Percentiles rank a stretch among this genome's conserved stretches.
Conservation (phyloP, 1,140 invertebrate species). For the Amphibalanus amphitrite region DNA sequence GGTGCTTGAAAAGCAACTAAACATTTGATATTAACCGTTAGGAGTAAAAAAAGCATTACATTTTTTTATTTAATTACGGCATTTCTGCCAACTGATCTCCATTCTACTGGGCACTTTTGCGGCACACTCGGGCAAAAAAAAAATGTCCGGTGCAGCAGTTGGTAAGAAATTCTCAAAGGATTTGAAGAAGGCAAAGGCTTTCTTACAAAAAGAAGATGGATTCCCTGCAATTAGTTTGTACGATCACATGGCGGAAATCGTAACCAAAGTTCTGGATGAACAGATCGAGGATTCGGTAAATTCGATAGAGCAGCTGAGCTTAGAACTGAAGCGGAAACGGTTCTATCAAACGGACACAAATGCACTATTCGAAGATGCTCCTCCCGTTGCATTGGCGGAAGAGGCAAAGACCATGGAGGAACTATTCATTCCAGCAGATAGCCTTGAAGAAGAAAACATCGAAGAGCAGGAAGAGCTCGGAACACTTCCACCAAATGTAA, state of each 20-base stretch:
- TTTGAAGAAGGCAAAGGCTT: not conserved
- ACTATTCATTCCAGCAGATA: not conserved
- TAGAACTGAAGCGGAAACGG: not conserved
- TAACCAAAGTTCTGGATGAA: not conserved
- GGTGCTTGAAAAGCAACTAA: too few species aligned
- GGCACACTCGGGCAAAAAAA: too few species aligned
- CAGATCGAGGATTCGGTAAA: not conserved
- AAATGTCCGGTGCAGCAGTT: not conserved
- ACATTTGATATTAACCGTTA: too few species aligned
- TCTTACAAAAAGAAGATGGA: not conserved
- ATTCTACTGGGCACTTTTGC: too few species aligned
- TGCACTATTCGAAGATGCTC: not conserved
- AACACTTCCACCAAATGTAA: not conserved
- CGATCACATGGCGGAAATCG: not conserved
- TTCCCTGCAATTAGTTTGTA: not conserved
- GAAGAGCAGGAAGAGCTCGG: not conserved
- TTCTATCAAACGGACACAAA: not conserved
- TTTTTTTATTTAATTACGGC: too few species aligned
- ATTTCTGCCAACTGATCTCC: too few species aligned
- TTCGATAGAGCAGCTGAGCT: not conserved
- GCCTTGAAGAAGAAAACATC: not conserved
- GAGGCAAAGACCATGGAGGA: not conserved
- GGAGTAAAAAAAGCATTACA: too few species aligned
- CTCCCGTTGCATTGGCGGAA: not conserved
- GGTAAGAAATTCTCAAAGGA: not conserved